These are phyloP conservation scores for Hydriomena furcata DNA, from an alignment of 2,888 invertebrate species.

Conservation along the genomic window DNA sequence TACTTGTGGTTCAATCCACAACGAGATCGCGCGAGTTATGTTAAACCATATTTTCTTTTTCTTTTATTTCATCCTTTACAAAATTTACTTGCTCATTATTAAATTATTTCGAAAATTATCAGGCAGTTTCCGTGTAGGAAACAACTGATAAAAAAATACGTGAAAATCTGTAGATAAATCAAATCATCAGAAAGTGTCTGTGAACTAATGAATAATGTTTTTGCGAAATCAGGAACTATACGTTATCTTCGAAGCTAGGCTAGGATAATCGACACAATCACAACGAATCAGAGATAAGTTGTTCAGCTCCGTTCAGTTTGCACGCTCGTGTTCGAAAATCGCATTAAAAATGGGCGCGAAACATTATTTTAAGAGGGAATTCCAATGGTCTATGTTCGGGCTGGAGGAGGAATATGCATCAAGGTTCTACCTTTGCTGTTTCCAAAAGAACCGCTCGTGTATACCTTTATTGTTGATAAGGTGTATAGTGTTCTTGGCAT, in stretches of 20 bases:
- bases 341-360: conserved; percentile 55
- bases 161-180: too few relatives aligned
- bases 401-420: conserved; percentile 55
- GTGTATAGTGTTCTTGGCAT: conserved; percentile 54
- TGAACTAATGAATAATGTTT: conserved; percentile 11
- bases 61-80: conserved; percentile 11
- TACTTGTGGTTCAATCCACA: too few relatives aligned
- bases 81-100: conserved; percentile 14
- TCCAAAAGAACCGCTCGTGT: conserved; percentile 55
- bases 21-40: conserved; percentile 10
- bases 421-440: conserved; percentile 61
- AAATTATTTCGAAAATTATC: conserved; percentile 6
- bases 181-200: too few relatives aligned
- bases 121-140: too few relatives aligned
- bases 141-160: not conserved
- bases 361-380: conserved; percentile 59
- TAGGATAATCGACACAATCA: conserved; percentile 41
- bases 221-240: conserved; percentile 34
- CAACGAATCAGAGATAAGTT: conserved; percentile 43
- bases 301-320: conserved; percentile 24
- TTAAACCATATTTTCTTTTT: conserved; percentile 18
- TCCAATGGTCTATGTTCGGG: conserved; percentile 46
- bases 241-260: conserved; percentile 41
- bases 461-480: conserved; percentile 57
- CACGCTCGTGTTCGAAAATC: conserved; percentile 21